Base-by-base conservation (phyloP, 2,797 vertebrate genomes). In the Pipistrellus pygmaeus region DNA sequence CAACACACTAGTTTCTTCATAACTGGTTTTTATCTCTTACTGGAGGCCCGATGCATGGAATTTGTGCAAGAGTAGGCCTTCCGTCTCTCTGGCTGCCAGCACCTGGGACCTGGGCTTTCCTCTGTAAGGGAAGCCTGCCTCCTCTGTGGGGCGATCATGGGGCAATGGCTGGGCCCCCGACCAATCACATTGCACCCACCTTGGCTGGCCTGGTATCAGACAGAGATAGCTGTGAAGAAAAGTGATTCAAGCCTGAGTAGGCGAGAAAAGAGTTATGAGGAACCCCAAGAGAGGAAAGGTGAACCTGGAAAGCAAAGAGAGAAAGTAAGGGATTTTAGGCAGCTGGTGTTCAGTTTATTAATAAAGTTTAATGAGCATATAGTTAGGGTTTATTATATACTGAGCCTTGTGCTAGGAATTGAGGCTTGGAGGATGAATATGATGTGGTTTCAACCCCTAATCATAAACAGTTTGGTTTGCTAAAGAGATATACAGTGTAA, bases 181-280 rank as follows among this genome's bases (percentile, higher is more conserved):
- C 57, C 57, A 60, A 14, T 62, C 12, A 30, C 27, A 62, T 6
- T 2, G 60, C 27, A 62, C 27, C 60, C 2, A 27, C 60, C 27
- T 13, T 62, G 60, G 60, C 12, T 62, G 27, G 27, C 60, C 25
- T 62, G 60, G 9, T 30, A 48, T 72, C 30, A 82, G 17, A 94
- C 21, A 85, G 17, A 94, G 64, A 86, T 11, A 80, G 38, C 23
- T 84, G 30, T n/a, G 32, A 81, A 73, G 83, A 73, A 44, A 90
- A 72, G 14, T 23, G 46, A 17, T 73, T 87, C 9, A 55, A 57
- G 25, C 5, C 48, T 25, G 0, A 6, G 20, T 30, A 64, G 48
- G 71, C 80, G 66, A 23, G 25, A 93, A 87, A 87, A 90, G 73
- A 75, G n/a, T 53, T 81, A 85, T 4, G 80, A 86, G 80, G 18